Percentiles rank a stretch among this genome's conserved stretches.
These are phyloP conservation scores for Drosophila flavopinicola DNA, from an alignment of 2,888 invertebrate species.

Conservation along the genomic window DNA sequence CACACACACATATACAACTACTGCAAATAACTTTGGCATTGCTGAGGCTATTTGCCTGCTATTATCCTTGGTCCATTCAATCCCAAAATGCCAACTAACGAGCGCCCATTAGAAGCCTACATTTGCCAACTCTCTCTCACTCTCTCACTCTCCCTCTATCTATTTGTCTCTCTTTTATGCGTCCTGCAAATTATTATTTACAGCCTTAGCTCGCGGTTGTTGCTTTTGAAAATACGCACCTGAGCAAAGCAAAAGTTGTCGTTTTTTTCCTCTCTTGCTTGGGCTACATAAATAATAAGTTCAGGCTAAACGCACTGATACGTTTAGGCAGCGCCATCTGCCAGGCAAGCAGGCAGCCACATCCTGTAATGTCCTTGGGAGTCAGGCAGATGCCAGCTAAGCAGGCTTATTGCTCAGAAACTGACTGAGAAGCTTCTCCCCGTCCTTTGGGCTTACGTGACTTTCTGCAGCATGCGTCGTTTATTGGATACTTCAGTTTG, in stretches of 20 bases:
- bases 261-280: constrained; percentile 5
- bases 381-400: constrained; percentile 39
- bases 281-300: constrained; percentile 67
- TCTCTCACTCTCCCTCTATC: not conserved
- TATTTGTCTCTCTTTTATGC: not conserved
- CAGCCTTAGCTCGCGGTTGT: constrained; percentile 29
- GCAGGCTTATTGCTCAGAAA: constrained; percentile 47
- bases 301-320: constrained; percentile 16
- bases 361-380: constrained; percentile 39
- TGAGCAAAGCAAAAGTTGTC: constrained; percentile 33
- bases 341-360: too few relatives aligned
- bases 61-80: constrained; percentile 50
- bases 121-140: not conserved
- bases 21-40: constrained; percentile 28
- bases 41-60: constrained; percentile 25
- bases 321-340: constrained; percentile 26
- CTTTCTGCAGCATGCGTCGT: constrained; percentile 66
- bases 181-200: constrained; percentile 37
- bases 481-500: constrained; percentile 51
- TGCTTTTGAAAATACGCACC: constrained; percentile 60
- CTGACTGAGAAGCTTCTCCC: constrained; percentile 4
- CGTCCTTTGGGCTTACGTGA: constrained; percentile 58
- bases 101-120: constrained; percentile 56
- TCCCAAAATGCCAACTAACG: constrained; percentile 58
- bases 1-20: constrained; percentile 3